phyloP scores from a whole-genome alignment of 2,888 invertebrate species.

The Melanargia galathea region DNA sequence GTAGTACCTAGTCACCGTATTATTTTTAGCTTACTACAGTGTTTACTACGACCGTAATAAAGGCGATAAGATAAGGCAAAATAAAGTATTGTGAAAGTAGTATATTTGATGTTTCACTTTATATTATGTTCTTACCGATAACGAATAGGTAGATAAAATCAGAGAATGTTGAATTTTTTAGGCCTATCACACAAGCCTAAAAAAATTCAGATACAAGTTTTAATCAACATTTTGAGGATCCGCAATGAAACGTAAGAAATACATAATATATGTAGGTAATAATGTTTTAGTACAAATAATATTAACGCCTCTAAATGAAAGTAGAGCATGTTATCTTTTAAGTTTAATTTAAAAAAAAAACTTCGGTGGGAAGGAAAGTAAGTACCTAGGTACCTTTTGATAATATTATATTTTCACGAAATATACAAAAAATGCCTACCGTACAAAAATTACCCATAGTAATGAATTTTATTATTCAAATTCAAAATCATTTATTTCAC shows the following conservation, averaged over 20 bases:
- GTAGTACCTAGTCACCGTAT: slow-evolving; percentile 19
- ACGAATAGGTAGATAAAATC: slow-evolving; percentile 28
- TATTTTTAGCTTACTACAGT: slow-evolving; percentile 63
- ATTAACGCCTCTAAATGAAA: no score
- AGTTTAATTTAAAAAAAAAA: no score
- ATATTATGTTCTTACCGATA: slow-evolving; percentile 30
- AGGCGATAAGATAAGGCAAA: slow-evolving; percentile 54
- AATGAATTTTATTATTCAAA: no score
- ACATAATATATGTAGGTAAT: no score
- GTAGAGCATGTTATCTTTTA: no score
- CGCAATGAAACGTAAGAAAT: background rate
- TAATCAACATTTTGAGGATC: slow-evolving; percentile 15
- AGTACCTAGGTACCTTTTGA: no score
- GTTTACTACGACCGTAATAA: slow-evolving; percentile 61
- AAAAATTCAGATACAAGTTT: background rate
- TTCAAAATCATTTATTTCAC: no score
- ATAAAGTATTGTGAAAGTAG: slow-evolving; percentile 62
- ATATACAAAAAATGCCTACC: no score
- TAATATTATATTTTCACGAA: no score
- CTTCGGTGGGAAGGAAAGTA: no score
- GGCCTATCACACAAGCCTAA: slow-evolving; percentile 21
- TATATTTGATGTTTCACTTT: slow-evolving; percentile 37
- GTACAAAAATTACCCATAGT: no score
- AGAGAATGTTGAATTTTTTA: slow-evolving; percentile 29
- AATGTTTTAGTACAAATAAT: no score